Evolutionary conservation across 2,888 invertebrate species (phyloP).

Genomic region (Heliconius cydno): DNA sequence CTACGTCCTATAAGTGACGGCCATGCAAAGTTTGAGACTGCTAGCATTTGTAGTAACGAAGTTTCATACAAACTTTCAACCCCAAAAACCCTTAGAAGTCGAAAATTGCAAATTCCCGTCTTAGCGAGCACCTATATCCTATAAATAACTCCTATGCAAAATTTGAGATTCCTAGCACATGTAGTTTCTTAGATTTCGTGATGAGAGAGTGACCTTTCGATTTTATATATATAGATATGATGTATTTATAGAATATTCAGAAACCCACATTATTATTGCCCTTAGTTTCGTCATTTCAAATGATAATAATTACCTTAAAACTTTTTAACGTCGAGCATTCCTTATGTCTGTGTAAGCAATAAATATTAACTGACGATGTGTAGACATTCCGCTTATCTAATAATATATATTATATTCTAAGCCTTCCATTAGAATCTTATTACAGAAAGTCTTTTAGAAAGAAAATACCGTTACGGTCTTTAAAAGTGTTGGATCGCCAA

Average conservation of each 20-base stretch:
- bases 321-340: slow-evolving; percentile 47
- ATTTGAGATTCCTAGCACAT: no score
- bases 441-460: slow-evolving; percentile 62
- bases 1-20: no score
- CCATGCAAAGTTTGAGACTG: no score
- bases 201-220: no score
- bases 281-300: not conserved
- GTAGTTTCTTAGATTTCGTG: no score
- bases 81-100: no score
- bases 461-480: slow-evolving; percentile 73
- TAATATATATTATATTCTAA: slow-evolving; percentile 52
- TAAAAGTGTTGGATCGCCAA: slow-evolving; percentile 54
- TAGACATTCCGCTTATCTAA: slow-evolving; percentile 68
- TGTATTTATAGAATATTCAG: not conserved
- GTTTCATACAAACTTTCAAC: no score
- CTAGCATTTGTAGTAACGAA: no score
- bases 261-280: not conserved
- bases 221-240: not conserved
- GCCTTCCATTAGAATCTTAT: slow-evolving; percentile 62
- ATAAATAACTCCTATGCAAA: no score
- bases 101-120: no score
- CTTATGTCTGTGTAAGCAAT: slow-evolving; percentile 50
- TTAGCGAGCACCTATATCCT: no score
- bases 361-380: slow-evolving; percentile 57
- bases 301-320: slow-evolving; percentile 48